phyloP scores from a whole-genome alignment of 2,113 vertebrate species.

The Eurystomus gularis region DNA sequence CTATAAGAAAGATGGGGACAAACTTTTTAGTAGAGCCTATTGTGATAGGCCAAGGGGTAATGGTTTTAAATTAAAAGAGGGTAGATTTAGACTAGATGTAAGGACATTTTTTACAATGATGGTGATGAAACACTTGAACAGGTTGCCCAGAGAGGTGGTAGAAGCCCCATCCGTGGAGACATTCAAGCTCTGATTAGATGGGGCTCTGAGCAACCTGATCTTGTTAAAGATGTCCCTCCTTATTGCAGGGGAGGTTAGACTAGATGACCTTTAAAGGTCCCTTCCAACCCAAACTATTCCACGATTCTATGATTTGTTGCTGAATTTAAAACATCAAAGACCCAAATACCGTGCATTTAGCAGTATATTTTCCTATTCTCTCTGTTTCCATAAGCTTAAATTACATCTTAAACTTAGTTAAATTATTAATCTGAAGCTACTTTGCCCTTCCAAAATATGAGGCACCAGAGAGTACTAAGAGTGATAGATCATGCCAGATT shows the following conservation, averaged over 20 bases:
- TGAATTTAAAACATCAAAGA: background rate
- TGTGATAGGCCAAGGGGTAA: background rate
- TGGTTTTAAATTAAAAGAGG: background rate
- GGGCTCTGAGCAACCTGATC: background rate
- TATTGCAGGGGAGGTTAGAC: background rate
- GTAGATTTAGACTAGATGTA: background rate
- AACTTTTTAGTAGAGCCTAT: background rate
- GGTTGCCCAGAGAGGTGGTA: background rate
- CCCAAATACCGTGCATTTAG: too few species aligned
- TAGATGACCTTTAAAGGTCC: background rate
- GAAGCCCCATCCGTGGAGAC: too few species aligned
- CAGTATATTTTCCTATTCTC: background rate
- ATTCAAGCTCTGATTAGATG: background rate
- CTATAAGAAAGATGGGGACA: background rate
- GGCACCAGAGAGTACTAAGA: background rate
- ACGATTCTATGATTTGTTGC: background rate
- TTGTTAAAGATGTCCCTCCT: background rate
- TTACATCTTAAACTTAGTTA: background rate
- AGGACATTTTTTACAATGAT: background rate
- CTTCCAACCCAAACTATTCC: background rate
- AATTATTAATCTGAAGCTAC: background rate
- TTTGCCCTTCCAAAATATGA: background rate
- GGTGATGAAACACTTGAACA: background rate
- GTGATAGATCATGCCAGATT: background rate
- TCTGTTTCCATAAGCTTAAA: background rate